These are phyloP conservation scores for Brachionus asplanchnoidis DNA, from an alignment of 1,140 invertebrate species.

Conservation along the genomic window DNA sequence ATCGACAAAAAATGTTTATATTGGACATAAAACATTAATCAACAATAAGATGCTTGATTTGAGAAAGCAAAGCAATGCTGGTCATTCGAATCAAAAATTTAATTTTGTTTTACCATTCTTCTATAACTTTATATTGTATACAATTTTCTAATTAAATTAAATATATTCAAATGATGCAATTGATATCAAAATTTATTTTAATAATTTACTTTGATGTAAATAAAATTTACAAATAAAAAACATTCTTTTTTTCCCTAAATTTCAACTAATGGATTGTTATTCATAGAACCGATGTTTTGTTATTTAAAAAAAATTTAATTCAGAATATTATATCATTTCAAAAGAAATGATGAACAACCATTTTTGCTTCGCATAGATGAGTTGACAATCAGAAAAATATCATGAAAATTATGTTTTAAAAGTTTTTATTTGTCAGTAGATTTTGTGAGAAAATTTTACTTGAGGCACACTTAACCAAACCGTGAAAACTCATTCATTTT, in stretches of 20 bases:
- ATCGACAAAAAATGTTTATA: background rate
- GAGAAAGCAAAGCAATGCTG: background rate
- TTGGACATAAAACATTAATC: background rate
- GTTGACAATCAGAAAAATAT: no score
- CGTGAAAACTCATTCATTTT: no score
- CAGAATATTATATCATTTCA: background rate
- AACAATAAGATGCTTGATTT: background rate
- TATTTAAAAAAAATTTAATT: background rate
- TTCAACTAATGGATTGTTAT: background rate
- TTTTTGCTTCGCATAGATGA: no score
- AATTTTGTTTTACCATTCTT: background rate
- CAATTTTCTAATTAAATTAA: background rate
- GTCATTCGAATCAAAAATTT: background rate
- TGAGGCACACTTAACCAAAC: no score
- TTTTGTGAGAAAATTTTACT: no score
- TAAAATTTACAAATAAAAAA: no score
- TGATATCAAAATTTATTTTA: background rate
- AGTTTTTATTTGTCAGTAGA: no score
- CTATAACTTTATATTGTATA: background rate
- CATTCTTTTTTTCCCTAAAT: background rate
- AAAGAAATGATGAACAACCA: no score
- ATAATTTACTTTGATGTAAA: no score
- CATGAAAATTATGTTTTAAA: no score
- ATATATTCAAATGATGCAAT: background rate
- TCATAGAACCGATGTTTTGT: background rate